These are phyloP conservation scores for Rhagologus leucostigma DNA, from an alignment of 2,113 vertebrate genomes.

Conservation along the genomic window DNA sequence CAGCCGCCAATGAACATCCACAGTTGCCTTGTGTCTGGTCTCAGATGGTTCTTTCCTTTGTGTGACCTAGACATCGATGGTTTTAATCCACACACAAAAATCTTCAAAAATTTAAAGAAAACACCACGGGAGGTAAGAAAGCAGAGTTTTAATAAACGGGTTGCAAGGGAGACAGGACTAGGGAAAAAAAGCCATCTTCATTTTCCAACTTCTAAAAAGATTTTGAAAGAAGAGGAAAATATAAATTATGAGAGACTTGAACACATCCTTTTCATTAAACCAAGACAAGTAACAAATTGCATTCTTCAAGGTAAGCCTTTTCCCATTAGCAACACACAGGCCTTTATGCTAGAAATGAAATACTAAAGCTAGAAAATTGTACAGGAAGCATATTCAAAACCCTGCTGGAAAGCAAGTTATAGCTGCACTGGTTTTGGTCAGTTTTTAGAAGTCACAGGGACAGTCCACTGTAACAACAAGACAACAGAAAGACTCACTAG, in stretches of 20 bases:
- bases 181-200: neutral
- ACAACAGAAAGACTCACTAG: neutral
- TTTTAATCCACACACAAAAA: neutral
- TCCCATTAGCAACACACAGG: neutral
- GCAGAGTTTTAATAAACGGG: constrained; percentile 25
- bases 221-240: neutral
- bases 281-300: neutral
- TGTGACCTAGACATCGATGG: neutral
- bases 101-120: neutral
- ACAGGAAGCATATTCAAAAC: neutral
- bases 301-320: neutral
- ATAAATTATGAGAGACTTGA: neutral
- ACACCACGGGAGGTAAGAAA: neutral
- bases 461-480: neutral
- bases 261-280: neutral
- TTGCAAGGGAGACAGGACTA: neutral
- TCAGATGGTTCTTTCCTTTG: neutral
- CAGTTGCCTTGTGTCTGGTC: neutral
- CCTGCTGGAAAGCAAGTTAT: neutral
- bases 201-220: neutral
- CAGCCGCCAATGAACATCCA: neutral
- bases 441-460: neutral
- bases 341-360: neutral
- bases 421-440: neutral
- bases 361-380: neutral